phyloP scores from a whole-genome alignment of 37 sponge, comb jelly and placozoan genomes.

The Corticium candelabrum region DNA sequence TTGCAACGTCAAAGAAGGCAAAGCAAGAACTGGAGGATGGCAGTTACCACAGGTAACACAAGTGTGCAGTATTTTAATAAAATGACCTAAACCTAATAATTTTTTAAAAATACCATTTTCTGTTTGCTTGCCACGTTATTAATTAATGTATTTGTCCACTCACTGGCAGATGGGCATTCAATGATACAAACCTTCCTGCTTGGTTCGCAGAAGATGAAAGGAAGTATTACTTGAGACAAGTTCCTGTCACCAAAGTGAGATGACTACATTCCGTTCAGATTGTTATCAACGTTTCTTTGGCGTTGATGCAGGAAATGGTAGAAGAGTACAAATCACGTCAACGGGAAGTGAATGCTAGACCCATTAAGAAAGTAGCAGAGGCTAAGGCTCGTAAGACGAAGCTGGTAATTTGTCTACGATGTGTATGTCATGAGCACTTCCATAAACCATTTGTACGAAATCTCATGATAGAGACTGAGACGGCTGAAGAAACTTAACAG shows the following conservation, averaged over 20 bases:
- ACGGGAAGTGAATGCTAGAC: constrained; percentile 82
- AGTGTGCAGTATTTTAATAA: background rate
- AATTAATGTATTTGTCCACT: background rate
- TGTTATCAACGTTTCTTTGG: background rate
- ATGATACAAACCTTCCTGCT: constrained; percentile 80
- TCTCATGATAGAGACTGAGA: background rate
- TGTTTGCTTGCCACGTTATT: background rate
- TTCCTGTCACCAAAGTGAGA: constrained; percentile 82
- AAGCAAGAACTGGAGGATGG: constrained; percentile 48
- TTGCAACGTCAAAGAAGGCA: constrained; percentile 71
- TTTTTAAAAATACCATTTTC: background rate
- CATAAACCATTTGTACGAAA: too few species aligned
- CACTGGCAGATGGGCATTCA: constrained; percentile 54
- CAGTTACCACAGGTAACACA: background rate
- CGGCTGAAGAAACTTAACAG: constrained; percentile 74
- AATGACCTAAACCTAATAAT: background rate
- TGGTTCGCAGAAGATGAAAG: constrained; percentile 89
- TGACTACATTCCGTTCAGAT: background rate
- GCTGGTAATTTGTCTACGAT: constrained; percentile 19
- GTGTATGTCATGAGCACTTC: constrained; percentile 3
- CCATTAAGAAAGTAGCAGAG: constrained; percentile 95
- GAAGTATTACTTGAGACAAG: constrained; percentile 57
- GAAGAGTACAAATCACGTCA: constrained; percentile 56
- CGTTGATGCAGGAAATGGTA: constrained; percentile 30
- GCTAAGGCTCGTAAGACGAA: constrained; percentile 83